Evolutionary conservation across 2,113 vertebrate genomes (phyloP).

Genomic region (Bos javanicus): DNA sequence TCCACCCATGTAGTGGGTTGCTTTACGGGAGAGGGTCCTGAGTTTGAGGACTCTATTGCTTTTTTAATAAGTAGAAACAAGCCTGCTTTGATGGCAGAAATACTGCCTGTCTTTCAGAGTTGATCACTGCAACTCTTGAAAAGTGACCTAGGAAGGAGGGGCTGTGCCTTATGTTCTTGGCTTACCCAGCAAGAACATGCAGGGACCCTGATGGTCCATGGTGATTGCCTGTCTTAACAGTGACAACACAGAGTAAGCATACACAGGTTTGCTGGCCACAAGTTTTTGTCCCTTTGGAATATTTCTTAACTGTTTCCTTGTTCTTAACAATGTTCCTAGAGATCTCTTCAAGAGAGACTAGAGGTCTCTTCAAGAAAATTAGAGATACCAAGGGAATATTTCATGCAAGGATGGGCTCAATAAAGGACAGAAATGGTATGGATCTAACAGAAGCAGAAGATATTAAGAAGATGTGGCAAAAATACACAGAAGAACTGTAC

Average conservation of each 20-base stretch:
- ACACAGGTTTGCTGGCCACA: background rate
- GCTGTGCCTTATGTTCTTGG: background rate
- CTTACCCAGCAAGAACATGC: background rate
- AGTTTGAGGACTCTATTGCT: background rate
- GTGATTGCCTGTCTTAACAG: background rate
- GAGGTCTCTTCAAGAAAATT: background rate
- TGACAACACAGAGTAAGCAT: background rate
- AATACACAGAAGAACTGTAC: background rate
- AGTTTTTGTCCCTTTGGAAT: background rate
- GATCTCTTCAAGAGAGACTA: background rate
- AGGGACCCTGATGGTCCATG: background rate
- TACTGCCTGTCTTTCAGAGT: background rate
- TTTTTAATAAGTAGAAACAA: background rate
- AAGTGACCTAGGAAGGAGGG: background rate
- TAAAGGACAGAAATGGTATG: background rate
- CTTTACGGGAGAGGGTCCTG: background rate
- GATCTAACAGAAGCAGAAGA: background rate
- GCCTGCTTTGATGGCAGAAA: background rate
- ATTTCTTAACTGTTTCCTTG: background rate
- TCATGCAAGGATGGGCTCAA: background rate
- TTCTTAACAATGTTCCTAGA: background rate
- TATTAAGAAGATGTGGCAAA: background rate
- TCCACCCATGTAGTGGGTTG: rapidly evolving
- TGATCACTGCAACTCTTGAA: background rate
- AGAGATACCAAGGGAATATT: background rate